Evolutionary conservation across 2,797 vertebrate species (phyloP).

Genomic region (Gymnothorax reevesii): DNA sequence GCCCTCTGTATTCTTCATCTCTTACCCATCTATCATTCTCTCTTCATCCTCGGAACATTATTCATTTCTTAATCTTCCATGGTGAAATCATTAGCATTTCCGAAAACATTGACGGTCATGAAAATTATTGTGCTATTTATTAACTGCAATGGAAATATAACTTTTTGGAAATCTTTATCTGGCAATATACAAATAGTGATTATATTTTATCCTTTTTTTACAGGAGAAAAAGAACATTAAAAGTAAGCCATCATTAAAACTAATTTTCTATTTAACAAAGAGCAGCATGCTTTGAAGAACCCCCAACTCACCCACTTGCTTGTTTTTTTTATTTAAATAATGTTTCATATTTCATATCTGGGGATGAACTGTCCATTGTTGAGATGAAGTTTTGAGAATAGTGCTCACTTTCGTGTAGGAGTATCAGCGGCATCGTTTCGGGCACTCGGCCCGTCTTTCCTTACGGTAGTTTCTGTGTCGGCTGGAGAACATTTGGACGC

Average conservation of each 20-base stretch:
- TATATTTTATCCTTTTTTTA: constrained; percentile 77
- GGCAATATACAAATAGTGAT: constrained; percentile 68
- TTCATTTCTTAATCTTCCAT: constrained; percentile 42
- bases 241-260: constrained; percentile 79
- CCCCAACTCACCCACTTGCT: constrained; percentile 71
- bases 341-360: constrained; percentile 68
- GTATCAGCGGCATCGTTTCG: not conserved
- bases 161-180: constrained; percentile 37
- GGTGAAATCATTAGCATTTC: constrained; percentile 32
- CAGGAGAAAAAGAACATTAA: constrained; percentile 87
- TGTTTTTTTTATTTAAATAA: constrained; percentile 51
- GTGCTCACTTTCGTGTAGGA: constrained; percentile 5
- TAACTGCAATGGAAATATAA: constrained; percentile 38
- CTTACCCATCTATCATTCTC: constrained; percentile 27
- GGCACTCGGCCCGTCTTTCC: not conserved
- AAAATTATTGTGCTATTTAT: constrained; percentile 44
- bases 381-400: constrained; percentile 55
- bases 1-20: constrained; percentile 34
- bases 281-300: constrained; percentile 74
- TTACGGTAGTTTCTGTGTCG: not conserved
- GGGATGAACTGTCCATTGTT: constrained; percentile 62
- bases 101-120: constrained; percentile 37
- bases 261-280: constrained; percentile 57
- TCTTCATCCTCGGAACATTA: constrained; percentile 41
- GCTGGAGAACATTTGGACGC: not conserved